Base-by-base conservation (phyloP, 2,888 invertebrate genomes). In the Tenthredo mesomela region DNA sequence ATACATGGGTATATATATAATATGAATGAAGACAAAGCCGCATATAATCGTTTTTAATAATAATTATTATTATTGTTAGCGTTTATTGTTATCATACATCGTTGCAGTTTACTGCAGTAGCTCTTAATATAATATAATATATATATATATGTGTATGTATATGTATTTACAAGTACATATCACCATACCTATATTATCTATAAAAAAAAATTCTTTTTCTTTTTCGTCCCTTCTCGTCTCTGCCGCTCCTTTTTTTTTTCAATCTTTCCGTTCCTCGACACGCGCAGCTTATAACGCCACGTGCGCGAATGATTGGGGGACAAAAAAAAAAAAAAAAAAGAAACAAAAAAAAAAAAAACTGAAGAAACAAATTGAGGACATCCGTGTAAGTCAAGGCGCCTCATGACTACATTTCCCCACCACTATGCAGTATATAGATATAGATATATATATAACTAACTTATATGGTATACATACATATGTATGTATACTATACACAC, bases 351-450 rank as follows among this genome's bases (percentile, higher is more conserved):
- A n/a, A n/a, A n/a, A n/a, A 54, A 18, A 54, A 67, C 47, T 82
- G 82, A 33, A 67, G 82, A 67, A 82, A 82, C 67, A 67, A 82
- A 82, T 82, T 82, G 67, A 82, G 82, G 82, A 82, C 82, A 82
- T 82, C 82, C 82, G 82, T 82, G 82, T 82, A 80, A 82, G 78
- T 78, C 58, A 78, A 78, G 78, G 78, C 78, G 78, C 78, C 78
- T 54, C 37, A n/a, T 78, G 54, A 78, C 58, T 37, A 78, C 21
- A 54, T 75, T 47, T 47, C 15, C 50, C 29, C 75, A 47, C 47
- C 50, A 58, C 33, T n/a, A n/a, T n/a, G n/a, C n/a, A n/a, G n/a
- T n/a, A n/a, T n/a, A n/a, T n/a, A n/a, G n/a, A n/a, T n/a, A n/a
- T n/a, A n/a, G n/a, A n/a, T n/a, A 47, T 50, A 43, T 47, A 75